phyloP scores from a whole-genome alignment of 2,797 vertebrate species.

The Muscicapa striata region DNA sequence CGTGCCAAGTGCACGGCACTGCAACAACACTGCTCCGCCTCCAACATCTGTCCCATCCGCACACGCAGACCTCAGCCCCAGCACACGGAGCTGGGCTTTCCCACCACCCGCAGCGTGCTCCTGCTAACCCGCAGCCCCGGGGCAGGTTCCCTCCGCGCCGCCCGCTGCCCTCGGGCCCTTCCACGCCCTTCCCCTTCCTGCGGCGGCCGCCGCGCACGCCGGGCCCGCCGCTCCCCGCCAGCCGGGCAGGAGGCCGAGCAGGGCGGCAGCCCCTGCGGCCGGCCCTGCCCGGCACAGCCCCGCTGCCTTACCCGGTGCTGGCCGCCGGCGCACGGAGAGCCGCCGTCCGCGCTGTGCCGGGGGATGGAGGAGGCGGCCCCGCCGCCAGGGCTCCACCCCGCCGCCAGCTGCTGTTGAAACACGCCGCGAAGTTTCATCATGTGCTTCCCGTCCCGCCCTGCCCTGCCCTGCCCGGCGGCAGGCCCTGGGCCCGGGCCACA shows the following conservation, averaged over 20 bases:
- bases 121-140: fast-evolving
- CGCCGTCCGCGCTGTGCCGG: background rate
- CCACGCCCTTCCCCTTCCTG: background rate
- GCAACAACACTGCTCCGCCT: background rate
- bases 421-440: conserved; percentile 57
- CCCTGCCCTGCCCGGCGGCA: too few relatives aligned
- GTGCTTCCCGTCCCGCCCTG: background rate
- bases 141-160: fast-evolving
- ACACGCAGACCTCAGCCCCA: background rate
- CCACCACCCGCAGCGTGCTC: background rate
- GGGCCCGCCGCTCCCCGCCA: background rate
- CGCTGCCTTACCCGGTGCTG: background rate
- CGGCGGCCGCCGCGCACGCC: background rate
- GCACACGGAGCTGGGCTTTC: background rate
- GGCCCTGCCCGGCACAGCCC: background rate
- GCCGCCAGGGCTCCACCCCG: background rate
- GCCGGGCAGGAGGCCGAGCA: background rate
- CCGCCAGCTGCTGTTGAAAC: conserved; percentile 13
- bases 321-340: background rate
- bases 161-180: background rate
- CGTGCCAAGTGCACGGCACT: background rate
- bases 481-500: fast-evolving
- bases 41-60: background rate
- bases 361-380: background rate
- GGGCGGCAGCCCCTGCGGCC: too few relatives aligned